Conservation (phyloP, 2,888 invertebrate genomes). For the Cephus pygmeus region DNA sequence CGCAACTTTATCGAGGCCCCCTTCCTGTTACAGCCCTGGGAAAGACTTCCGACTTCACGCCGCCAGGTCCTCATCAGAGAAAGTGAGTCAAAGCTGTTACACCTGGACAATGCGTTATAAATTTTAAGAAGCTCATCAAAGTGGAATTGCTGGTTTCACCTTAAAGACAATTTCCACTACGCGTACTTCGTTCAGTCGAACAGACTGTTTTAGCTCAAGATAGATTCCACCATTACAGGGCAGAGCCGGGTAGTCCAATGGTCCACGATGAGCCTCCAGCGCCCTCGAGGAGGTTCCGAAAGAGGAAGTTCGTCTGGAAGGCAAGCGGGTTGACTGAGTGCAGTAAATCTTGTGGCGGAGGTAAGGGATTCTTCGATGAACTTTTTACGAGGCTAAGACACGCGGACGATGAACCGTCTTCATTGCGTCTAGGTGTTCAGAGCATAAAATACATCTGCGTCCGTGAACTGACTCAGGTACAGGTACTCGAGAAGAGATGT, state of each 20-base stretch:
- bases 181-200: constrained; percentile 6
- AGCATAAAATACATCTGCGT: constrained; percentile 79
- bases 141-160: not conserved
- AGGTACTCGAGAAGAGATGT: constrained; percentile 73
- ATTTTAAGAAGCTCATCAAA: not conserved
- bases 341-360: constrained; percentile 84
- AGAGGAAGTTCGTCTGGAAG: constrained; percentile 80
- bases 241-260: constrained; percentile 14
- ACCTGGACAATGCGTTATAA: not conserved
- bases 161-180: not conserved
- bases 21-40: not conserved
- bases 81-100: not conserved
- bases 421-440: constrained; percentile 70
- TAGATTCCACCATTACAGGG: not conserved
- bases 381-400: not conserved
- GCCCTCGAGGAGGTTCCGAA: constrained; percentile 42
- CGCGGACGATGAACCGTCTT: not conserved
- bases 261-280: constrained; percentile 31
- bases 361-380: constrained; percentile 56
- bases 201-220: not conserved
- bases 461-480: constrained; percentile 74
- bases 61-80: not conserved
- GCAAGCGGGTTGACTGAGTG: constrained; percentile 82
- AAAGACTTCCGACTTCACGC: constrained; percentile 5
- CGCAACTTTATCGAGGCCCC: not conserved